Evolutionary conservation across 2,113 vertebrate species (phyloP).

Genomic region (Microtus ochrogaster): DNA sequence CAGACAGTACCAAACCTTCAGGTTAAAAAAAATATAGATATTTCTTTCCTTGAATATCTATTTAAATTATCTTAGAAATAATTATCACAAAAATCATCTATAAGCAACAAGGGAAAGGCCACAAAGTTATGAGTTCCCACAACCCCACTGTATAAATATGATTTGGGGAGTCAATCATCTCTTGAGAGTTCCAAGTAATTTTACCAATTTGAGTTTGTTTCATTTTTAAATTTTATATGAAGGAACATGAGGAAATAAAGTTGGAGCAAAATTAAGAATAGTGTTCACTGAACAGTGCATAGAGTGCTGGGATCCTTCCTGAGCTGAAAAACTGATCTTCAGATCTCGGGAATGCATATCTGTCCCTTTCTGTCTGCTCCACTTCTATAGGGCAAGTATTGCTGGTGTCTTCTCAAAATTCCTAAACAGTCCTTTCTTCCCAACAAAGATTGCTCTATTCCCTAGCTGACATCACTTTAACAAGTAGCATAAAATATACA

Average conservation of each 20-base stretch:
- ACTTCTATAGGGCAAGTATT: rapidly evolving
- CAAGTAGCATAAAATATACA: not conserved
- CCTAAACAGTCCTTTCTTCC: not conserved
- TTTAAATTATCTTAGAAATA: conserved; percentile 10
- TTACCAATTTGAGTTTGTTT: not conserved
- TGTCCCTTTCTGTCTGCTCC: rapidly evolving
- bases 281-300: not conserved
- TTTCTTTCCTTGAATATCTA: not conserved
- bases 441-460: not conserved
- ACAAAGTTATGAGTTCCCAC: not conserved
- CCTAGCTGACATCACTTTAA: not conserved
- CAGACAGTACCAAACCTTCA: not conserved
- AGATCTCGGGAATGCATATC: not conserved
- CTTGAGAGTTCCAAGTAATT: not conserved
- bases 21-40: not conserved
- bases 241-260: not conserved
- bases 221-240: not conserved
- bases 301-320: not conserved
- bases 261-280: not conserved
- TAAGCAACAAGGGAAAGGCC: not conserved
- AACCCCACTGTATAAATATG: not conserved
- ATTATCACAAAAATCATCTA: not conserved
- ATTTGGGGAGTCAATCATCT: not conserved
- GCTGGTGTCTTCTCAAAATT: not conserved
- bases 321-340: not conserved